These are phyloP conservation scores for Ochropacha duplaris DNA, from an alignment of 2,888 invertebrate species.

Conservation along the genomic window DNA sequence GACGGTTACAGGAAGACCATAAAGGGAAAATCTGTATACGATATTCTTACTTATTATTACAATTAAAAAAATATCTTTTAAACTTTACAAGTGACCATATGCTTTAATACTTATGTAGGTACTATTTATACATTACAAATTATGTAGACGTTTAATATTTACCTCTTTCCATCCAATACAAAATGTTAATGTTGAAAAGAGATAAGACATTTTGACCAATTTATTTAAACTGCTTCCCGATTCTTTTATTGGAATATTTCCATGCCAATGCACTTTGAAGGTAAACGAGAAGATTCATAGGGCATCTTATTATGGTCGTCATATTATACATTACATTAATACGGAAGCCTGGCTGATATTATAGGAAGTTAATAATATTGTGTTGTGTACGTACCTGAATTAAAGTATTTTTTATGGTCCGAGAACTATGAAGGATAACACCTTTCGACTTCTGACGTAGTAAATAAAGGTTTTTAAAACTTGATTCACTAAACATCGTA, in stretches of 20 bases:
- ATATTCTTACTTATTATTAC: too few relatives aligned
- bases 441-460: constrained; percentile 37
- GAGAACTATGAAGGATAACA: constrained; percentile 41
- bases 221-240: background rate
- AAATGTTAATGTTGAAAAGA: background rate
- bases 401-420: constrained; percentile 6
- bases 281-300: constrained; percentile 7
- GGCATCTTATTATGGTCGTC: constrained; percentile 4
- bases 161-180: background rate
- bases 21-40: background rate
- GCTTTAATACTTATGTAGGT: too few relatives aligned
- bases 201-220: background rate
- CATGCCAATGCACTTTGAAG: background rate
- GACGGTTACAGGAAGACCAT: too few relatives aligned
- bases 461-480: constrained; percentile 10
- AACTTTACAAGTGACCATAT: background rate
- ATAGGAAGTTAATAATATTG: constrained; percentile 15
- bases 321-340: constrained; percentile 17
- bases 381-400: background rate
- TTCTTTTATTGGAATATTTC: background rate
- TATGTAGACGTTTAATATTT: background rate
- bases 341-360: constrained; percentile 25
- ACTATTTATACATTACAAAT: background rate
- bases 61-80: background rate
- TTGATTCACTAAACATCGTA: background rate